Evolutionary conservation across 2,888 invertebrate species (phyloP).

Genomic region (Brassicogethes aeneus): DNA sequence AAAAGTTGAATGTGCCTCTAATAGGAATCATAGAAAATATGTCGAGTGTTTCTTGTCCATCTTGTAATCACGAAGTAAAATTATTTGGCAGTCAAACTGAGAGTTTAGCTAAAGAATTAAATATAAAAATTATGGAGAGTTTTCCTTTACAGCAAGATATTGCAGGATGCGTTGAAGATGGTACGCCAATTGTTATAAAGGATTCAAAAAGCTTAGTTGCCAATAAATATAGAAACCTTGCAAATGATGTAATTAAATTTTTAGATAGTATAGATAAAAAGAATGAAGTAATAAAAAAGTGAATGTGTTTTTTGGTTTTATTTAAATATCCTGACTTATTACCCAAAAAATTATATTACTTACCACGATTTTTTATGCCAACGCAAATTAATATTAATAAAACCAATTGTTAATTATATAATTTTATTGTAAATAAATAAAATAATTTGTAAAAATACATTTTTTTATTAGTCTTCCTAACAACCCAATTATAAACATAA

Average conservation of each 20-base stretch:
- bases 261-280: too few relatives aligned
- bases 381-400: background rate
- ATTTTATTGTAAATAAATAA: conserved; percentile 13
- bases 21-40: conserved; percentile 90
- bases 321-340: too few relatives aligned
- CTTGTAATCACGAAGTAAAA: conserved; percentile 63
- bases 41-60: conserved; percentile 68
- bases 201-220: conserved; percentile 42
- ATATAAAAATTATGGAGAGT: conserved; percentile 57
- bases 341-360: too few relatives aligned
- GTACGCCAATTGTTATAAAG: conserved; percentile 65
- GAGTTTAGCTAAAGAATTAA: conserved; percentile 54
- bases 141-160: conserved; percentile 66
- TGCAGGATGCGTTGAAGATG: conserved; percentile 60
- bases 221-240: conserved; percentile 24
- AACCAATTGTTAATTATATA: background rate
- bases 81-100: conserved; percentile 64
- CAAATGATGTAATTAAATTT: conserved; percentile 24
- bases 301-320: too few relatives aligned
- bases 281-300: too few relatives aligned
- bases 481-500: conserved; percentile 19
- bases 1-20: conserved; percentile 71
- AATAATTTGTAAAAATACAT: conserved; percentile 16
- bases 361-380: too few relatives aligned
- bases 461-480: conserved; percentile 19